Conservation (phyloP, 2,888 invertebrate species). For the Antheraea assamensis region DNA sequence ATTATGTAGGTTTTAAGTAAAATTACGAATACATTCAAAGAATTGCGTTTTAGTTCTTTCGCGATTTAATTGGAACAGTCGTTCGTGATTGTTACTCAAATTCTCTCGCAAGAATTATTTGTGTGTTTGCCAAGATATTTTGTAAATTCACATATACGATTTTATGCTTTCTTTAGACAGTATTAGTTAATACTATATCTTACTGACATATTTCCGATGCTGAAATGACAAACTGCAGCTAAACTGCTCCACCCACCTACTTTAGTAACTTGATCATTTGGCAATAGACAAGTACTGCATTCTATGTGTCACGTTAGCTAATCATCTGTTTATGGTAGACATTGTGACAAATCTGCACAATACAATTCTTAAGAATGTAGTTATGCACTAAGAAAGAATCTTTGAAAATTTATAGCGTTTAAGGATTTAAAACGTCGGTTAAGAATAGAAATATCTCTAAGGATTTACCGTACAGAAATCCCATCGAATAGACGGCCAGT, state of each 20-base stretch:
- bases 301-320: conserved; percentile 13
- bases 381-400: no score
- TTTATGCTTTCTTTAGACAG: conserved; percentile 26
- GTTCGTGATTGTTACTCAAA: background rate
- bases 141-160: conserved; percentile 8
- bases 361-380: background rate
- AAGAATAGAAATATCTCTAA: no score
- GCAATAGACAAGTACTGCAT: conserved; percentile 31
- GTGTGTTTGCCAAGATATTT: conserved; percentile 15
- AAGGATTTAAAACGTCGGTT: no score
- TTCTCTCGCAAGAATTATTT: conserved; percentile 1
- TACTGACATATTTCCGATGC: conserved; percentile 21
- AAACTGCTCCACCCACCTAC: conserved; percentile 38
- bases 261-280: conserved; percentile 43
- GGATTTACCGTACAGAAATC: background rate
- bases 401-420: no score
- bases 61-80: background rate
- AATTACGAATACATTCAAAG: background rate
- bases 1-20: background rate
- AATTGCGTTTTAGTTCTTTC: background rate
- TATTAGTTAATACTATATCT: conserved; percentile 29
- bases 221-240: conserved; percentile 35
- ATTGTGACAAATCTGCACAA: background rate
- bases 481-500: background rate
- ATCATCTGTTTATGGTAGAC: background rate